Evolutionary conservation across 2,113 vertebrate genomes (phyloP), one percentile per base, ranked within the genome.

Genomic region (Tenebrosternarchus preto): DNA sequence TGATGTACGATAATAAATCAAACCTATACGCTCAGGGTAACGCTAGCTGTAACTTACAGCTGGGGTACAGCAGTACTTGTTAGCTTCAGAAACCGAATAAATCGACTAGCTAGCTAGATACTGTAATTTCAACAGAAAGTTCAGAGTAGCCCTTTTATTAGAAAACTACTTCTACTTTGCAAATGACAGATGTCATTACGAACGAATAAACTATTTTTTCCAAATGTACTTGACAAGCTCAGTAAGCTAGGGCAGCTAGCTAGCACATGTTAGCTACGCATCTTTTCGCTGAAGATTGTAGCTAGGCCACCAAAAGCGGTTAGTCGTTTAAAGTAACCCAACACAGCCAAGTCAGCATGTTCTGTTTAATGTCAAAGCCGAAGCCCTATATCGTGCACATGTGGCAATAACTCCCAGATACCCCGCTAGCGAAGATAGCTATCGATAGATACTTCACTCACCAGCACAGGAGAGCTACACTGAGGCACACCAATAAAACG

Each of bases 381-480:
- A 27, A 29, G 25, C 60, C 1, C 25, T 63, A 29, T 63, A 3
- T 1, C 16, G 22, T 1, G 6, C 57, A 16, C 25, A 29, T 2
- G 25, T 27, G 0, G 60, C 17, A n/a, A n/a, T n/a, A n/a, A n/a
- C n/a, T n/a, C n/a, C n/a, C n/a, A n/a, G n/a, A n/a, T n/a, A n/a
- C n/a, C n/a, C n/a, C n/a, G n/a, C n/a, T n/a, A n/a, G n/a, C n/a
- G n/a, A n/a, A n/a, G n/a, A n/a, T n/a, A n/a, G n/a, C n/a, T n/a
- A n/a, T n/a, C n/a, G n/a, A n/a, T n/a, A n/a, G n/a, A n/a, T n/a
- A n/a, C 15, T 15, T 55, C 71, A 88, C 93, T 93, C 87, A 94
- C 93, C 93, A 91, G 92, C 88, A 93, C 88, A 93, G 90, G 89
- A 93, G 88, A 89, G 91, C 91, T 91, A 92, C 92, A 86, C 87